Evolutionary conservation across 2,888 invertebrate species (phyloP).

Genomic region (Pseudoips prasinana): DNA sequence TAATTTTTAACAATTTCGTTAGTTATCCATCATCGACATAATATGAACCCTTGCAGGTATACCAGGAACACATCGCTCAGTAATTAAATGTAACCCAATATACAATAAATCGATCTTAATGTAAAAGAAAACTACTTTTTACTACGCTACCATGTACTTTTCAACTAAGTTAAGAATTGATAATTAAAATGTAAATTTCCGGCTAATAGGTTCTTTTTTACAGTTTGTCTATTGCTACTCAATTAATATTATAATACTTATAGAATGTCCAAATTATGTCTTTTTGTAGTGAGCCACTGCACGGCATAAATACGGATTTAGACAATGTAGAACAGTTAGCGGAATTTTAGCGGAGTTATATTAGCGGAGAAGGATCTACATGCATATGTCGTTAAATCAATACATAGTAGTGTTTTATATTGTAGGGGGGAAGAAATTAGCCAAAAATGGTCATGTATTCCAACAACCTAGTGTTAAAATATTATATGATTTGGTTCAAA

Average conservation of each 20-base stretch:
- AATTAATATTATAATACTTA: not conserved
- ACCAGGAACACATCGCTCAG: no score
- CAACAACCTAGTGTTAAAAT: no score
- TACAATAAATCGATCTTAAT: no score
- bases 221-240: not conserved
- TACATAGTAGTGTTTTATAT: slow-evolving; percentile 20
- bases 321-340: slow-evolving; percentile 25
- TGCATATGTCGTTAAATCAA: slow-evolving; percentile 9
- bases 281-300: no score
- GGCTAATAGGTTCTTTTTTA: not conserved
- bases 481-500: no score
- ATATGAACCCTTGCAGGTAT: no score
- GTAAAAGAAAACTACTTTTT: no score
- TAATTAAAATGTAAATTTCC: not conserved
- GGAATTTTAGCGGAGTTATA: slow-evolving; percentile 26
- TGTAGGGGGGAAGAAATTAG: slow-evolving; percentile 8
- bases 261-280: not conserved
- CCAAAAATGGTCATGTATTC: slow-evolving; percentile 1
- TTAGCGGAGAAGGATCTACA: slow-evolving; percentile 32
- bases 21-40: no score
- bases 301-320: slow-evolving; percentile 14
- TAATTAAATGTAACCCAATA: no score
- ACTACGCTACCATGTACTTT: no score
- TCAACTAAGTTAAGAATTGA: no score
- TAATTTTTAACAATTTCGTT: no score